Percentiles rank a stretch among this genome's conserved stretches.
phyloP scores from a whole-genome alignment of 2,797 vertebrate species.

The Spheniscus humboldti region DNA sequence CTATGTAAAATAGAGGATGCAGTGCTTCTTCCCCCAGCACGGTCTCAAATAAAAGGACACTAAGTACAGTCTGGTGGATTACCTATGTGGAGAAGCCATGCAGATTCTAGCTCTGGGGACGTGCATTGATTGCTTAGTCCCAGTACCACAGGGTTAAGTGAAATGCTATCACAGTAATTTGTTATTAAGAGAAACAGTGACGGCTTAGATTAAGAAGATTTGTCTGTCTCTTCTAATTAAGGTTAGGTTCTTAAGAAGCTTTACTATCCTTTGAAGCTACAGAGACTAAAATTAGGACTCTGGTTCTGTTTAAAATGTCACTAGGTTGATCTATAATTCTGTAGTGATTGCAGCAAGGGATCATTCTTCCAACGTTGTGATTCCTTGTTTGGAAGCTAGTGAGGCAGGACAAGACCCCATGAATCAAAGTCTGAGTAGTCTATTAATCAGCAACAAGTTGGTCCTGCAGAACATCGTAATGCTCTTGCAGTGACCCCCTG shows the following conservation, averaged over 20 bases:
- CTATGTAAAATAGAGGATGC: neutral
- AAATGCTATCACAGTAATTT: conserved; percentile 55
- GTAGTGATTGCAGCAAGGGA: neutral
- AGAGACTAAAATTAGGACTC: conserved; percentile 52
- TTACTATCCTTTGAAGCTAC: conserved; percentile 47
- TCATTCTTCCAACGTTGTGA: neutral
- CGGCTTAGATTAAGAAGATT: conserved; percentile 67
- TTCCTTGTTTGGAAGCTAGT: neutral
- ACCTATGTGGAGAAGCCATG: neutral
- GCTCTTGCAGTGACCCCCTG: neutral
- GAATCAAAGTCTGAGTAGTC: neutral
- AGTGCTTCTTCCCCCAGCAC: neutral
- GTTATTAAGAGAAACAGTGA: conserved; percentile 40
- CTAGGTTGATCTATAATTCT: conserved; percentile 27
- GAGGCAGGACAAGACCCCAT: neutral
- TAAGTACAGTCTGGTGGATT: neutral
- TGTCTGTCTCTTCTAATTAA: conserved; percentile 64
- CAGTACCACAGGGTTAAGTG: conserved; percentile 45
- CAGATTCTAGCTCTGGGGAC: neutral
- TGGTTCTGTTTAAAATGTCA: conserved; percentile 37
- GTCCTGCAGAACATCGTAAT: neutral
- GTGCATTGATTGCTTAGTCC: neutral
- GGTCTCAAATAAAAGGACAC: neutral
- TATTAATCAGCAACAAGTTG: conserved; percentile 5
- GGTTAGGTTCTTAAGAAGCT: conserved; percentile 60